Base-by-base conservation (phyloP, 1,140 invertebrate genomes). In the Pseudobourletiella spinata region DNA sequence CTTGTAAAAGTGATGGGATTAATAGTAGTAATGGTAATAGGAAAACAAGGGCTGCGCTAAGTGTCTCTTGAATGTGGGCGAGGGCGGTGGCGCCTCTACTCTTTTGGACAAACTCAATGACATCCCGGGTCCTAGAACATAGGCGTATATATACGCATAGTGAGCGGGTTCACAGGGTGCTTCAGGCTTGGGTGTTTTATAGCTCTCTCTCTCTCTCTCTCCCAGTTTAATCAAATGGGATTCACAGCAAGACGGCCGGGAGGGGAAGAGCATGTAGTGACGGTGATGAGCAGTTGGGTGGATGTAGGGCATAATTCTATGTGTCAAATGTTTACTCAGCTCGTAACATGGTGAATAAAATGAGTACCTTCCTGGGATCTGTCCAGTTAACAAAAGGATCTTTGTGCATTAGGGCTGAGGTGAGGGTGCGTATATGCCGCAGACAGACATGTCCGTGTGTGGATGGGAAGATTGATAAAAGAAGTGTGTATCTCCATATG, bases 161-260 rank as follows among this genome's bases (percentile, higher is more conserved):
- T 39, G 8, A 39, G 8, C n/a, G 32, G 32, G 32, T 8, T 39
- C 32, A 39, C 28, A 43, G 57, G 57, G 57, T 59, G 57, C 57
- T 59, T 46, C 57, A 50, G 57, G 57, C 44, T 59, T 59, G 57
- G 57, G 57, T 59, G 57, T 59, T 39, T 39, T 39, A n/a, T n/a
- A n/a, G n/a, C n/a, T n/a, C n/a, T n/a, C n/a, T n/a, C n/a, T n/a
- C n/a, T n/a, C n/a, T n/a, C n/a, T 42, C 35, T 48, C 6, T 6
- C 22, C 6, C 11, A 39, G 32, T n/a, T n/a, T 39, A 39, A 39
- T 39, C 8, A 39, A 39, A 39, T 39, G n/a, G 8, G 8, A 11
- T 39, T 39, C 32, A 11, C 32, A 39, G 32, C 32, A 39, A 8
- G 32, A 39, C 32, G n/a, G 32, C 8, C 32, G n/a, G 46, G 22